Evolutionary conservation across 2,797 vertebrate genomes (phyloP).

Genomic region (Knipowitschia caucasica): DNA sequence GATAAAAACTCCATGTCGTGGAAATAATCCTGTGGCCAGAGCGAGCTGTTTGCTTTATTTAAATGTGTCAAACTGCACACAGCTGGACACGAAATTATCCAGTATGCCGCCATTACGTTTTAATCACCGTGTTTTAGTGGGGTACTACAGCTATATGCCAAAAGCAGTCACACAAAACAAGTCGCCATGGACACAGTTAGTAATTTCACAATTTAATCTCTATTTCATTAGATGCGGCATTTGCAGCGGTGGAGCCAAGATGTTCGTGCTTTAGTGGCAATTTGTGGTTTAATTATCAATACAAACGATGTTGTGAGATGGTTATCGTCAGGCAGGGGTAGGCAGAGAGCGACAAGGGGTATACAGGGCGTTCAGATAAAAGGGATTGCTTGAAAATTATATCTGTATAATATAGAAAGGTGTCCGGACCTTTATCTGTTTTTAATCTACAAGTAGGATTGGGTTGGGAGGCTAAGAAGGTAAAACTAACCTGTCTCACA

Average conservation of each 20-base stretch:
- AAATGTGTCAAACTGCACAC: conserved; percentile 21
- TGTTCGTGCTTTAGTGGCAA: conserved; percentile 30
- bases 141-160: conserved; percentile 22
- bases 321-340: too few species aligned
- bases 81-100: conserved; percentile 45
- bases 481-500: too few species aligned
- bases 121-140: conserved; percentile 39
- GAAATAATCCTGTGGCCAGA: background rate
- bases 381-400: too few species aligned
- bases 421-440: too few species aligned
- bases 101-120: conserved; percentile 37
- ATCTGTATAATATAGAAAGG: too few species aligned
- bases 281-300: conserved; percentile 30
- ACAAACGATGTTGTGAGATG: conserved; percentile 10
- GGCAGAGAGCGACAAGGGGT: too few species aligned
- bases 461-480: too few species aligned
- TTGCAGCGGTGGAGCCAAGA: conserved; percentile 23
- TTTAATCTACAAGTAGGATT: too few species aligned
- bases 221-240: conserved; percentile 29
- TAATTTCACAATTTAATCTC: conserved; percentile 29
- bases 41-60: conserved; percentile 19
- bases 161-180: conserved; percentile 19
- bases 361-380: too few species aligned
- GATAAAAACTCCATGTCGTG: background rate
- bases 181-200: conserved; percentile 14